Evolutionary conservation across 1,140 invertebrate genomes (phyloP), one percentile per base, ranked within the genome.

Genomic region (Drosophila willistoni): DNA sequence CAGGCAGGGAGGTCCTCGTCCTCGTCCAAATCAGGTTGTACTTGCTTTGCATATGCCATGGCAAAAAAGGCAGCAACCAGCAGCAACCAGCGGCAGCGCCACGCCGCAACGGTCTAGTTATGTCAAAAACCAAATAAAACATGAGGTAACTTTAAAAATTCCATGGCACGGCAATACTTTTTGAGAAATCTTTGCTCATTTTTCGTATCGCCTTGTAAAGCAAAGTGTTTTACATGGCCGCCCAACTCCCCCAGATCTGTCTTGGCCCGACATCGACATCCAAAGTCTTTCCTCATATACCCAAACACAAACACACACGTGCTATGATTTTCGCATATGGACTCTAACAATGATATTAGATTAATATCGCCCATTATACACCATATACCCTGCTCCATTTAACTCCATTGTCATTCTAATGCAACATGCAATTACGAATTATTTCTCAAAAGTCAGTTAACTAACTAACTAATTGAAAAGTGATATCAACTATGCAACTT

Each of bases 1-100:
- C 19, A 19, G 19, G 19, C 19, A 2, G 14, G 29, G 9, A 13
- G 10, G 79, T 64, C 73, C 68, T 56, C 70, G 61, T 47, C 67
- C 82, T 65, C 51, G 41, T 70, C 75, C 66, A 89, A 87, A 84
- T 87, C 84, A 84, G 84, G 84, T 89, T 89, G 77, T 51, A 74
- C 55, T 55, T 54, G 33, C 59, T 71, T 68, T 70, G 69, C 76
- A 77, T 74, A 81, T 77, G 81, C 69, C 54, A 17, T 44, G 34
- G 44, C 7, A 19, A 12, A 51, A 47, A 7, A 4, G 44, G 44
- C 14, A 17, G 17, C 9, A 47, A 14, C 14, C 14, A 17, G 42
- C 14, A 47, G 34, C 34, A 19, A 51, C 9, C 36, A 47, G 7
- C 44, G 14, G 44, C 60, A 66, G 62, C 36, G 56, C 51, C 34